Base-by-base conservation (phyloP, 2,888 invertebrate species). In the Cosmopolites sordidus region DNA sequence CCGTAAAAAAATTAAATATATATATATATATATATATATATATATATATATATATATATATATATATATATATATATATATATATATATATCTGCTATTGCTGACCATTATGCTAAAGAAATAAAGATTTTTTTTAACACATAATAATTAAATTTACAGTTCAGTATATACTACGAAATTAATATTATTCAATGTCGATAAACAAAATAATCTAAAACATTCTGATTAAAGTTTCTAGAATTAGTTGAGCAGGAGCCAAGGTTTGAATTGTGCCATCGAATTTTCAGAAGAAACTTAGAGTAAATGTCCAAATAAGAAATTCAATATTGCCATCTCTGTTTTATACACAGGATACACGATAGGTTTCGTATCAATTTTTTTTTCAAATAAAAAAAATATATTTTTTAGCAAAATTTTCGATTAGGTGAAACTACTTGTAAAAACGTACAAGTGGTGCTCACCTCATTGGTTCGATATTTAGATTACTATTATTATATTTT, bases 371-470 rank as follows among this genome's bases (percentile, higher is more conserved):
- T 47, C 22, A 27, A 4, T 11, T 27, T 16, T 40, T 47, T 29
- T 14, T n/a, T n/a, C n/a, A n/a, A 17, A 22, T 45, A 37, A 16
- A 43, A 37, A 18, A 22, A 16, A 14, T 39, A 27, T 16, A 37
- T 46, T 14, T 48, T 48, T n/a, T 29, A 42, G 33, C 42, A 48
- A 42, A 48, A 42, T 48, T 48, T 30, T 15, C 12, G 11, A 12
- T 16, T 12, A 8, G 16, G 27, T 27, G 39, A 47, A 47, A 39
- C 39, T 29, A 39, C 12, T 46, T 38, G 39, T 47, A 40, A 16
- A 11, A 15, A 27, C 4, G 9, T 47, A 29, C 27, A 47, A 39
- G 11, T 27, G 15, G 16, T 22, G 18, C 14, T 46, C 27, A 39
- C 27, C 14, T 15, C 38, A 27, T 47, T 39, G 11, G 22, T 18